Evolutionary conservation across 92 coral and sea anemone species (phyloP).

Genomic region (Umimayanthus kanabou): DNA sequence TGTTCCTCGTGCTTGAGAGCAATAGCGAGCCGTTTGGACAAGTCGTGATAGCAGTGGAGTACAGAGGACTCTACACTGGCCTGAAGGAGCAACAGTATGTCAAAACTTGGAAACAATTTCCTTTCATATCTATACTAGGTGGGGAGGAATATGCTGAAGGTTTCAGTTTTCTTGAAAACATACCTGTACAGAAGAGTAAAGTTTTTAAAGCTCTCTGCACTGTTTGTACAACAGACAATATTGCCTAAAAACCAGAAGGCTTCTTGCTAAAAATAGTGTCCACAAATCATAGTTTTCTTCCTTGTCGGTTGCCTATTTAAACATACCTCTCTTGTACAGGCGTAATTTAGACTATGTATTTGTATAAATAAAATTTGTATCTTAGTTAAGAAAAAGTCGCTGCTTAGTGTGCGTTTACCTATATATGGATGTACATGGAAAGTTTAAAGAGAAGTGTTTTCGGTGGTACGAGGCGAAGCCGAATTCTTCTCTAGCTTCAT

Average conservation of each 20-base stretch:
- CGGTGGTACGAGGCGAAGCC: too few species aligned
- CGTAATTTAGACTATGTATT: not conserved
- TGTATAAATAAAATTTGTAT: too few species aligned
- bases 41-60: constrained; percentile 85
- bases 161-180: not conserved
- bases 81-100: constrained; percentile 34
- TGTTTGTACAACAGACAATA: not conserved
- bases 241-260: not conserved
- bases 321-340: too few species aligned
- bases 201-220: not conserved
- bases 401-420: too few species aligned
- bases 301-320: not conserved
- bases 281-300: too few species aligned
- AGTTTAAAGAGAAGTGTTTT: too few species aligned
- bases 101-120: not conserved
- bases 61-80: constrained; percentile 89
- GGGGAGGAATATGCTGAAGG: not conserved
- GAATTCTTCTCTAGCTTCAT: too few species aligned
- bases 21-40: constrained; percentile 90
- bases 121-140: not conserved
- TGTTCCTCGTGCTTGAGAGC: constrained; percentile 93
- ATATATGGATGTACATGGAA: too few species aligned
- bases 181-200: not conserved
- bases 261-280: not conserved
- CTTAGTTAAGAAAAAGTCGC: too few species aligned